Base-by-base conservation (phyloP, 1,140 invertebrate genomes). In the Drosophila repleta region DNA sequence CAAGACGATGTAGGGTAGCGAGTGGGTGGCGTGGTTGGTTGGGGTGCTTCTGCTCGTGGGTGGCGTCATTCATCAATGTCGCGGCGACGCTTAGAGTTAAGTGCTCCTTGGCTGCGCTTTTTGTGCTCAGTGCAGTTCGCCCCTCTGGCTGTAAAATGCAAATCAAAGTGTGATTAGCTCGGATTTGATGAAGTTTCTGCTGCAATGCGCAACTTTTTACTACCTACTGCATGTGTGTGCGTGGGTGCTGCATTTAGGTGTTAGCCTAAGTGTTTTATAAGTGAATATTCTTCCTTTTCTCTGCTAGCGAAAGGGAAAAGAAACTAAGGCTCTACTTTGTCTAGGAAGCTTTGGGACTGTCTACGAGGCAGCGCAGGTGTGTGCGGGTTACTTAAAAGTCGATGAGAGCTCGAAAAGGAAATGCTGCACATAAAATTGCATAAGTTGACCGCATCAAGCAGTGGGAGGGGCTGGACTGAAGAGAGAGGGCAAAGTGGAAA, bases 161-260 rank as follows among this genome's bases (percentile, higher is more conserved):
- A 88, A 88, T 88, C 83, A 88, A 88, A 88, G 84, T 88, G 83
- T 88, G 84, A 88, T 88, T 88, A 88, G 83, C 79, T 83, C 41
- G 84, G 79, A 88, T 88, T 88, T 88, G 72, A 88, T 82, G 78
- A 78, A 87, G 83, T 79, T 88, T 87, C 83, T 82, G 57, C 78
- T 66, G 82, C 82, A 87, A 87, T 87, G 82, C 82, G 77, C 74
- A 85, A 88, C 69, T 88, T 88, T 79, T 58, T 72, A 29, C 70
- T 32, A 53, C 37, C 26, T 39, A n/a, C 37, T 51, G 29, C 70
- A 60, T 55, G 43, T 57, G 55, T 53, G 41, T 41, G 73, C 15
- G 68, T 35, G 71, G 66, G 56, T 41, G 24, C 37, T 68, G 72
- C 43, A 71, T 39, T 45, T 55, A 85, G 82, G 82, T 85, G 82